Evolutionary conservation across 2,888 invertebrate species (phyloP), one percentile per base, ranked within the genome.

Genomic region (Crepidodera aurea): DNA sequence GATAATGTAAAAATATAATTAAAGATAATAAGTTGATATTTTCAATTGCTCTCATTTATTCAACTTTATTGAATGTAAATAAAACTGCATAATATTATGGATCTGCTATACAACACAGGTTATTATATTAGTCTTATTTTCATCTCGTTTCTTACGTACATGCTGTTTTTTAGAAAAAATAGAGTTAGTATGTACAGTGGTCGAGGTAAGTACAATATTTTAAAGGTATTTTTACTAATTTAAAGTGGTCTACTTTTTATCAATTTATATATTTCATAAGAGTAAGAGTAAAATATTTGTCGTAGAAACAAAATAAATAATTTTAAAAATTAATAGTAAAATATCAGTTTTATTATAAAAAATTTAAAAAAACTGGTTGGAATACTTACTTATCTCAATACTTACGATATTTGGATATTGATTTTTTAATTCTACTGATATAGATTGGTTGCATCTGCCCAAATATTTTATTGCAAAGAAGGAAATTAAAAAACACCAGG

Each of bases 381-480:
- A 25, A 25, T 6, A 25, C 25, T 4, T 25, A 25, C n/a, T n/a
- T n/a, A n/a, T n/a, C n/a, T n/a, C n/a, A n/a, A n/a, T n/a, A n/a
- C n/a, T n/a, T n/a, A n/a, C n/a, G n/a, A n/a, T n/a, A n/a, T n/a
- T n/a, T n/a, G n/a, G n/a, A n/a, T n/a, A n/a, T n/a, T n/a, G n/a
- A n/a, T n/a, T n/a, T n/a, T n/a, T n/a, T n/a, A n/a, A n/a, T n/a
- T n/a, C n/a, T n/a, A n/a, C n/a, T n/a, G n/a, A n/a, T 62, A 51
- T 44, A 80, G 79, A 75, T 65, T 73, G 73, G 70, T 75, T 76
- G 44, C 77, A 78, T 59, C 64, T 71, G 0, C 51, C 77, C 3
- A 80, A 79, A 67, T 68, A 67, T 13, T 37, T 69, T n/a, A 67
- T 74, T 32, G 76, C 78, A 5, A 74, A 69, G 46, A 67, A 67